phyloP scores from a whole-genome alignment of 2,797 vertebrate species.

The Falco columbarius region DNA sequence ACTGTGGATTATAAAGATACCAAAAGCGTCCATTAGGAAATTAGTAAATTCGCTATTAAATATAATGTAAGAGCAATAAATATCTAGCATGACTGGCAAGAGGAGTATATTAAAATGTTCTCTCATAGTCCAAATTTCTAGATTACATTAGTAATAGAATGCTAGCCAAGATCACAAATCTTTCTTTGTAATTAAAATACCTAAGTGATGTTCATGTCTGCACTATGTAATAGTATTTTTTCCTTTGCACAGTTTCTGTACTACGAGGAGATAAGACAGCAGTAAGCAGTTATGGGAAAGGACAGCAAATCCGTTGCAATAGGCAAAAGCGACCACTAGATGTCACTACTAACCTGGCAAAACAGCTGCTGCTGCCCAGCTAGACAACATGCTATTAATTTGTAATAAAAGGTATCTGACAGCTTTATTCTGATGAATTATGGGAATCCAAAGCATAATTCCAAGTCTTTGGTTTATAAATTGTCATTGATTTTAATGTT shows the following conservation, averaged over 20 bases:
- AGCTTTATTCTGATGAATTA: slow-evolving; percentile 85
- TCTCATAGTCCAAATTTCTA: background rate
- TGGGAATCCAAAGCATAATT: slow-evolving; percentile 81
- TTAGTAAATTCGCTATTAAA: background rate
- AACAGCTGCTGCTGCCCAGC: background rate
- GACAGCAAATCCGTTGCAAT: background rate
- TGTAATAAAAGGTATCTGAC: slow-evolving; percentile 84
- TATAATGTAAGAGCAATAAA: background rate
- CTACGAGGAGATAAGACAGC: background rate
- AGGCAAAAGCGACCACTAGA: slow-evolving; percentile 70
- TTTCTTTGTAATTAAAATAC: background rate
- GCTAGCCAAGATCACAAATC: background rate
- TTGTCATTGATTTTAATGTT: slow-evolving; percentile 87
- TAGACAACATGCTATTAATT: slow-evolving; percentile 74
- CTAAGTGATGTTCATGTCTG: background rate
- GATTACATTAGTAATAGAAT: background rate
- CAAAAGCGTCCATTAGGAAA: background rate
- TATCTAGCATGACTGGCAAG: background rate
- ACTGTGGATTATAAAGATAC: background rate
- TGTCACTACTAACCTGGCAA: slow-evolving; percentile 77
- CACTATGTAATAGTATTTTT: background rate
- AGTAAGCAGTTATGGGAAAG: background rate
- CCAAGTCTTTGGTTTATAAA: slow-evolving; percentile 82
- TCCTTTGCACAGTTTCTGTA: background rate
- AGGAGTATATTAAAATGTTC: background rate